Conservation (phyloP, 2,113 vertebrate genomes). For the Callionymus lyra region DNA sequence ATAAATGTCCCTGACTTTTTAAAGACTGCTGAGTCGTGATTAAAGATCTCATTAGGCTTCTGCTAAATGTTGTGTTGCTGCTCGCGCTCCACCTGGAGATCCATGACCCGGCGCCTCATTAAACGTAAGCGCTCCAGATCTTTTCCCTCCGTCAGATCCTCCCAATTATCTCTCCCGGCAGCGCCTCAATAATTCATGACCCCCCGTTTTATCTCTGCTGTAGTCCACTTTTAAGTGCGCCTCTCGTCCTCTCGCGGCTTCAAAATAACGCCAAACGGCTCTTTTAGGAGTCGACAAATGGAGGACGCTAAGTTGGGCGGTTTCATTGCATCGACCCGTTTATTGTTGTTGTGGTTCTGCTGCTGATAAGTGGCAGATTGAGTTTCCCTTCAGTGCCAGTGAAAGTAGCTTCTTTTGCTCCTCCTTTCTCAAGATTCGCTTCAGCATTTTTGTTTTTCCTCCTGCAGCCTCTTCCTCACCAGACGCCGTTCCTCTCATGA, state of each 20-base stretch:
- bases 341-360: constrained; percentile 18
- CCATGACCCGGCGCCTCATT: too few species aligned
- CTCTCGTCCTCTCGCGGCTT: background rate
- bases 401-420: constrained; percentile 21
- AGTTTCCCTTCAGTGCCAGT: constrained; percentile 14
- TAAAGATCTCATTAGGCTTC: too few species aligned
- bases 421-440: background rate
- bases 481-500: background rate
- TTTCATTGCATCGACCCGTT: constrained; percentile 2
- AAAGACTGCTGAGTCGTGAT: too few species aligned
- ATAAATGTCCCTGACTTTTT: too few species aligned
- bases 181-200: constrained; percentile 59
- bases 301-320: too few species aligned
- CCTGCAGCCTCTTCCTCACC: background rate
- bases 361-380: constrained; percentile 12
- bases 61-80: too few species aligned
- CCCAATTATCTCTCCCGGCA: constrained; percentile 39
- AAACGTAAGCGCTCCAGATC: constrained; percentile 17
- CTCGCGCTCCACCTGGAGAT: too few species aligned
- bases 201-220: constrained; percentile 11
- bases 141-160: constrained; percentile 48
- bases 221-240: constrained; percentile 20
- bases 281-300: too few species aligned
- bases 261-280: background rate
- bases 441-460: background rate